Percentiles rank a stretch among this genome's conserved stretches.
Conservation (phyloP, 2,888 invertebrate species). For the Ecliptopera silaceata region DNA sequence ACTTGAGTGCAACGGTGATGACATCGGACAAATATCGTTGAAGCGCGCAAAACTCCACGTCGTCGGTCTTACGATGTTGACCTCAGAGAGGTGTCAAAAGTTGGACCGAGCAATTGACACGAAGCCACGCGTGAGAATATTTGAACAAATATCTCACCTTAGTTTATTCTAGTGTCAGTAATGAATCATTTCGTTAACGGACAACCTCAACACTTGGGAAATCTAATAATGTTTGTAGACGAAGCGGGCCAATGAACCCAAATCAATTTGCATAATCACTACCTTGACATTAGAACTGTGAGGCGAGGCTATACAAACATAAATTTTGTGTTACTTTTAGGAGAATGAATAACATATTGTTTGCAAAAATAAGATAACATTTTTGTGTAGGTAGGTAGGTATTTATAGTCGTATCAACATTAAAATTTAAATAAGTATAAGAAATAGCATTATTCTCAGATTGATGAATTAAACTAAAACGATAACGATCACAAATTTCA, state of each 20-base stretch:
- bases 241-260: slow-evolving; percentile 55
- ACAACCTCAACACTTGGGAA: slow-evolving; percentile 67
- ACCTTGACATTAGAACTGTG: slow-evolving; percentile 43
- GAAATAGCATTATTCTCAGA: slow-evolving; percentile 27
- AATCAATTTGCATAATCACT: slow-evolving; percentile 64
- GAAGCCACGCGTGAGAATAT: slow-evolving; percentile 77
- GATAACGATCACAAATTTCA: no score
- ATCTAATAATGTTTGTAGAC: slow-evolving; percentile 59
- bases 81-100: slow-evolving; percentile 75
- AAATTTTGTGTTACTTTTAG: slow-evolving; percentile 18
- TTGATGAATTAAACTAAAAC: no score
- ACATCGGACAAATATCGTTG: slow-evolving; percentile 67
- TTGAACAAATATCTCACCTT: slow-evolving; percentile 74
- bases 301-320: slow-evolving; percentile 26
- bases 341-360: slow-evolving; percentile 6
- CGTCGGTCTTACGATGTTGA: slow-evolving; percentile 51
- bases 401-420: no score
- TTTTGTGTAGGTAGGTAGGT: no score
- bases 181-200: slow-evolving; percentile 80
- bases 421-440: slow-evolving; percentile 38
- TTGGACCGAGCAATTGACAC: slow-evolving; percentile 71
- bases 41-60: slow-evolving; percentile 61
- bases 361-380: slow-evolving; percentile 6
- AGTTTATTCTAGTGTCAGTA: slow-evolving; percentile 76
- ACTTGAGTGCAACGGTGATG: slow-evolving; percentile 54